Conservation (phyloP, 2,888 invertebrate genomes). For the Oscheius myriophilus region DNA sequence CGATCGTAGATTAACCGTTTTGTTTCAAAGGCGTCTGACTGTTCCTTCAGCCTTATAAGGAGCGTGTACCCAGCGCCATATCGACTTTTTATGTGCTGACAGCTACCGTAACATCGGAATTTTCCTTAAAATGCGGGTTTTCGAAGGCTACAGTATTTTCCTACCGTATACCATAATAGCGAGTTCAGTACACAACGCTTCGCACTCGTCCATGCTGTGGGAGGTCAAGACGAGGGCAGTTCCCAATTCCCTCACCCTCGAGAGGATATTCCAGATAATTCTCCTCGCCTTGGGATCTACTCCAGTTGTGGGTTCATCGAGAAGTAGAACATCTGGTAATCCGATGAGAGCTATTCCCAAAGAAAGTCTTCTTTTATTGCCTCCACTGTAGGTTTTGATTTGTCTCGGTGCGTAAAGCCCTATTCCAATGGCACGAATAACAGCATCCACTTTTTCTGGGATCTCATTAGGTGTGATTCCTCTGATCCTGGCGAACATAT, state of each 20-base stretch:
- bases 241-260: slow-evolving; percentile 65
- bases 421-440: slow-evolving; percentile 43
- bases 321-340: slow-evolving; percentile 77
- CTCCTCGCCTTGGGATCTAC: slow-evolving; percentile 76
- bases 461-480: slow-evolving; percentile 27
- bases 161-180: slow-evolving; percentile 81
- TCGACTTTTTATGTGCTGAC: slow-evolving; percentile 79
- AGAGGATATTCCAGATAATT: slow-evolving; percentile 47
- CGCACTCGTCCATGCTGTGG: slow-evolving; percentile 88
- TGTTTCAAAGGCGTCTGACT: slow-evolving; percentile 4
- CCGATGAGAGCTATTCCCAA: slow-evolving; percentile 81
- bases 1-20: slow-evolving; percentile 72
- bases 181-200: slow-evolving; percentile 81
- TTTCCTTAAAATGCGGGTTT: slow-evolving; percentile 61
- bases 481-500: slow-evolving; percentile 77
- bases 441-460: slow-evolving; percentile 36
- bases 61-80: slow-evolving; percentile 50
- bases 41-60: slow-evolving; percentile 33
- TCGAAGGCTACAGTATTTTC: background rate
- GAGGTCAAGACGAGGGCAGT: slow-evolving; percentile 79
- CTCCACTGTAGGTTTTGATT: slow-evolving; percentile 75
- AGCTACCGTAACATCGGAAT: slow-evolving; percentile 80
- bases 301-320: slow-evolving; percentile 74
- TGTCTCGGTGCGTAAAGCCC: slow-evolving; percentile 43
- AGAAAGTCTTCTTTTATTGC: slow-evolving; percentile 81